Percentiles rank a stretch among this genome's conserved stretches.
phyloP scores from a whole-genome alignment of 1,140 invertebrate species.

The Ladona fulva region DNA sequence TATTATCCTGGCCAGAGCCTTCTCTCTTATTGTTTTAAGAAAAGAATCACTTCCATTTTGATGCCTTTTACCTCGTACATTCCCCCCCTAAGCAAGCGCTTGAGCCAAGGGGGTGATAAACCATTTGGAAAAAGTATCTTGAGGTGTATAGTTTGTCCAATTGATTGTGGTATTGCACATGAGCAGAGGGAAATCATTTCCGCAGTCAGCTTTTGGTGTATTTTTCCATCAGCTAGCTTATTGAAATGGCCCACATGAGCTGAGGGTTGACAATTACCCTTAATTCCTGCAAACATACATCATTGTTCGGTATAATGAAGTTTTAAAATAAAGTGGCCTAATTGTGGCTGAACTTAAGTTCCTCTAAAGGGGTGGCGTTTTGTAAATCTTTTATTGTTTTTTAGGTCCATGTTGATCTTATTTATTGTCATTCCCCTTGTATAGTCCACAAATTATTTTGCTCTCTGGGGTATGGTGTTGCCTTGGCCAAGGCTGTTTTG shows the following conservation, averaged over 20 bases:
- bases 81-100: not conserved
- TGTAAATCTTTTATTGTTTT: slow-evolving; percentile 8
- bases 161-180: no score
- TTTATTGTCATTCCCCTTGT: slow-evolving; percentile 1
- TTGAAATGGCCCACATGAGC: no score
- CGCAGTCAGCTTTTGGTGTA: no score
- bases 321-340: not conserved
- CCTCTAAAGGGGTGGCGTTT: not conserved
- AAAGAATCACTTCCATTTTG: no score
- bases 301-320: no score
- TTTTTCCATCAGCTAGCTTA: no score
- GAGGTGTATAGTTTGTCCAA: no score
- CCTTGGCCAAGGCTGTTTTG: not conserved
- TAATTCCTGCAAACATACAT: no score
- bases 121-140: not conserved
- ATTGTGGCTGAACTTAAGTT: not conserved
- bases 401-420: not conserved
- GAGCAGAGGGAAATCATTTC: no score
- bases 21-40: no score
- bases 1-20: no score
- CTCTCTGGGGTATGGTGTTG: not conserved
- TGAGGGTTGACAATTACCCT: no score
- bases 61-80: not conserved
- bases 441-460: slow-evolving; percentile 3
- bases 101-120: not conserved